Conservation (phyloP, 2,888 invertebrate genomes). For the Euclidia mi region DNA sequence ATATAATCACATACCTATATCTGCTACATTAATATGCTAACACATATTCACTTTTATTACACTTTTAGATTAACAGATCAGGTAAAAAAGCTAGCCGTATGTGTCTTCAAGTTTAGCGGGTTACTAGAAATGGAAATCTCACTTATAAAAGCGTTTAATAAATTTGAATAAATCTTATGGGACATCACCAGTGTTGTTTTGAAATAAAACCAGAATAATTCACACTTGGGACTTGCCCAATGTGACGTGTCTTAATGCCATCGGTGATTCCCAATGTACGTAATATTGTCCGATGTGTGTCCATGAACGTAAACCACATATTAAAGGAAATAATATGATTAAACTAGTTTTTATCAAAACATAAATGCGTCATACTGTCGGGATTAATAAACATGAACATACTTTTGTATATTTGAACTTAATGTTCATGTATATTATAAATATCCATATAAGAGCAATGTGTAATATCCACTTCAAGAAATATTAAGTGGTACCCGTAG, state of each 20-base stretch:
- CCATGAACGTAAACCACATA: too few relatives aligned
- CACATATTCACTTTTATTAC: slow-evolving; percentile 18
- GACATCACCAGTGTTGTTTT: slow-evolving; percentile 25
- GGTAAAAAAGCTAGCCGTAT: background rate
- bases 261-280: slow-evolving; percentile 36
- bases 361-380: too few relatives aligned
- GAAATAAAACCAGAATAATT: slow-evolving; percentile 32
- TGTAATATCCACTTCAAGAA: too few relatives aligned
- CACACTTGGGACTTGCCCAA: slow-evolving; percentile 33
- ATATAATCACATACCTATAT: background rate
- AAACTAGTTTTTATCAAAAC: too few relatives aligned
- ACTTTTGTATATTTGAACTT: too few relatives aligned
- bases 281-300: too few relatives aligned
- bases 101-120: slow-evolving; percentile 11
- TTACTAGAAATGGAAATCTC: slow-evolving; percentile 30
- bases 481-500: too few relatives aligned
- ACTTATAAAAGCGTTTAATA: slow-evolving; percentile 17
- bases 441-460: too few relatives aligned
- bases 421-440: too few relatives aligned
- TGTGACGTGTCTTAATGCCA: slow-evolving; percentile 32
- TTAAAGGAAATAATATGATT: too few relatives aligned
- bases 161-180: slow-evolving; percentile 35
- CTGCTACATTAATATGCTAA: background rate
- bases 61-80: slow-evolving; percentile 6
- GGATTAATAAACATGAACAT: too few relatives aligned